Evolutionary conservation across 1,140 invertebrate genomes (phyloP).

Genomic region (Drosophila littoralis): DNA sequence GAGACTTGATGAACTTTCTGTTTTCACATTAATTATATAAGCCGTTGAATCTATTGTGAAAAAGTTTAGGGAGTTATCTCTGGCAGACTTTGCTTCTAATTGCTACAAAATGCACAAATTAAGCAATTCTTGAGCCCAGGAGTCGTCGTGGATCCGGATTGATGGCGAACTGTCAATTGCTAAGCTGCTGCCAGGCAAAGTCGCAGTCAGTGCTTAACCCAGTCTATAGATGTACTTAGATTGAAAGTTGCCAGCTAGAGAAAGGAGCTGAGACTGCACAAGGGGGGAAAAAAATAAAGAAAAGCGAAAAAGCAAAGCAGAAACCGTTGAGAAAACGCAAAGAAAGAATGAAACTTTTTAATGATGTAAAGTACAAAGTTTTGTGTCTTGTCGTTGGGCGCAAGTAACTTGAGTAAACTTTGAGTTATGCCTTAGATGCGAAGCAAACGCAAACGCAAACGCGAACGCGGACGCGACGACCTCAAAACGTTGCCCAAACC

Average conservation of each 20-base stretch:
- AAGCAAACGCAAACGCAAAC: constrained; percentile 33
- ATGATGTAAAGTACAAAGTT: constrained; percentile 84
- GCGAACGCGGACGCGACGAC: constrained; percentile 52
- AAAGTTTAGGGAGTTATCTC: constrained; percentile 35
- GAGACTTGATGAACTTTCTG: constrained; percentile 26
- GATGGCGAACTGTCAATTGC: constrained; percentile 76
- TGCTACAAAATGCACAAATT: constrained; percentile 65
- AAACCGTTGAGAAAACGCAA: constrained; percentile 43
- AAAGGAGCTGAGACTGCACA: constrained; percentile 9
- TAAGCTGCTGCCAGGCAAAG: constrained; percentile 57
- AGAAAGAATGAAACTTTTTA: constrained; percentile 81
- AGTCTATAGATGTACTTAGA: constrained; percentile 56
- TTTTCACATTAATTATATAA: constrained; percentile 18
- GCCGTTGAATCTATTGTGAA: constrained; percentile 32
- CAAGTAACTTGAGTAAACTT: constrained; percentile 83
- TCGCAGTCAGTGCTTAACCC: constrained; percentile 71
- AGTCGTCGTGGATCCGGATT: constrained; percentile 40
- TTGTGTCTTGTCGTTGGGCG: constrained; percentile 79
- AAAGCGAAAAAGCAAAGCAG: constrained; percentile 6
- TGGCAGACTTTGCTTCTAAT: constrained; percentile 37
- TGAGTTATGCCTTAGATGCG: constrained; percentile 78
- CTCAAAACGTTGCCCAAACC: constrained; percentile 58
- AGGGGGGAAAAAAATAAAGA: constrained; percentile 20
- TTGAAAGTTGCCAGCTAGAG: constrained; percentile 56
- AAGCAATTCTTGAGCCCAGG: constrained; percentile 44